Evolutionary conservation across 2,797 vertebrate genomes (phyloP), one percentile per base, ranked within the genome.

Genomic region (Bovichtus variegatus): DNA sequence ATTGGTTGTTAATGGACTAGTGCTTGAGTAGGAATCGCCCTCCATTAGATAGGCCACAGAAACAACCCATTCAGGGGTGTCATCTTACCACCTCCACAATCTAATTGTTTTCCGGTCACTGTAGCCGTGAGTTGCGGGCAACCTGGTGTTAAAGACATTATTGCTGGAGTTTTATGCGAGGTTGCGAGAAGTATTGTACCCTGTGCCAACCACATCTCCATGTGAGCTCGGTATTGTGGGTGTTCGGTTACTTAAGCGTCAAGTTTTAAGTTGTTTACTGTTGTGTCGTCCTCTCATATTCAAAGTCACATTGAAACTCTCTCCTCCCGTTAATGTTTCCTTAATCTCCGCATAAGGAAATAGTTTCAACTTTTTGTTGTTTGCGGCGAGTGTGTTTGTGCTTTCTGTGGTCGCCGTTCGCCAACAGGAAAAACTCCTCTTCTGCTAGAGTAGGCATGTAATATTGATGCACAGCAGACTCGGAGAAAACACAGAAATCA

Each of bases 1-100:
- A 95, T 94, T 95, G 93, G 90, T 94, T 93, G 93, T 94, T 94
- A 94, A 95, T 95, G 94, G 94, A 93, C 92, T 92, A 88, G 89
- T 93, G 91, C 92, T 93, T 84, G 87, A 87, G 89, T 79, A 84
- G 90, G 86, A 92, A 87, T 90, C 87, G 61, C 80, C 83, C 86
- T 91, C 92, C 93, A 93, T 94, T 93, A 91, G 85, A 87, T 64
- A 75, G 83, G 90, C 86, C 91, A 84, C 76, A 67, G 68, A 87
- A 90, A 90, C 85, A 76, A 82, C 64, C 82, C 85, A 87, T 87
- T 90, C 85, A 82, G 77, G 57, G 84, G 91, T 92, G 92, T 90
- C 90, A 51, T 78, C 87, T 93, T 92, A 90, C 90, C 85, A 77
- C 89, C 91, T 88, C 81, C 71, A 43, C 79, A 12, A 76, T 81